Base-by-base conservation (phyloP, 1,140 invertebrate genomes). In the Chrysomallon squamiferum region DNA sequence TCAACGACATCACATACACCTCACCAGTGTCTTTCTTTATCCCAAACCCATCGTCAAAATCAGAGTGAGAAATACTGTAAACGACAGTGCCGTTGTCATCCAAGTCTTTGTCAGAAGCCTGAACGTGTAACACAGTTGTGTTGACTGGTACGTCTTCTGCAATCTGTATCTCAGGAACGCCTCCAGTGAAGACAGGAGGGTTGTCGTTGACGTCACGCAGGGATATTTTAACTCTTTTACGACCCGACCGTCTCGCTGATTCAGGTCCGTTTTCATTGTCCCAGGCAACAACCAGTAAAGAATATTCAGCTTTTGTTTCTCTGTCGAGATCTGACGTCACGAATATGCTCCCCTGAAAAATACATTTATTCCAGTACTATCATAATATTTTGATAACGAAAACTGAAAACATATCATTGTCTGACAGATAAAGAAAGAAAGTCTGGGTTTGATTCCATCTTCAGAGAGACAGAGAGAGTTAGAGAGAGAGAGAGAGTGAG, bases 61-160 rank as follows among this genome's bases (percentile, higher is more conserved):
- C 62, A 9, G 52, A 54, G 9, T 43, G 43, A 2, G 22, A 18
- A 11, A 68, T 59, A 30, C 15, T 35, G 45, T 63, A 68, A 15
- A 32, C 59, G 18, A 68, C 56, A 41, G 54, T 3, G 11, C 59
- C 69, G 65, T 80, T 77, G 58, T 62, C 62, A 15, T 66, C 72
- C 3, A 62, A 61, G 47, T 82, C 80, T 2, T 15, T 38, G 54
- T 82, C 78, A 18, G 65, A 71, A 4, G 72, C 77, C 27, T 33
- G 67, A 18, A 45, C 45, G 5, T 11, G 35, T 2, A 9, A 35
- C 20, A 25, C 50, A 25, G 9, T 50, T 9, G 50, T 62, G n/a
- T 9, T 47, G 32, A 18, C n/a, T 4, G 18, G n/a, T 6, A 30
- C 20, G n/a, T 49, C 45, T 32, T 62, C 60, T 18, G 47, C 29